These are phyloP conservation scores for Venustaconcha ellipsiformis DNA, from an alignment of 1,140 invertebrate genomes.

Conservation along the genomic window DNA sequence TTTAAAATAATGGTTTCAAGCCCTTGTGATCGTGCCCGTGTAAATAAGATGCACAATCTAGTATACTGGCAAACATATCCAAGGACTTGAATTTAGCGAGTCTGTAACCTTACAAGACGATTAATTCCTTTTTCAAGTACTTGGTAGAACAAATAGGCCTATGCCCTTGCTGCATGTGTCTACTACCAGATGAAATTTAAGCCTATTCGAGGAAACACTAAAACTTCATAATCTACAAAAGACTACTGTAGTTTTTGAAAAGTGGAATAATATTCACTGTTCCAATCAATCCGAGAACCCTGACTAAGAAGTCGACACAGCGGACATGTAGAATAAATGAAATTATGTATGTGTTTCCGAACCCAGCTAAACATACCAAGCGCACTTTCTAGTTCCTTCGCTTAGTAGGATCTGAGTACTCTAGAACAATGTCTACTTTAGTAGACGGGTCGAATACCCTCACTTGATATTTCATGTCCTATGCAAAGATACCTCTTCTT, in stretches of 20 bases:
- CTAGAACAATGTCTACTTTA: neutral
- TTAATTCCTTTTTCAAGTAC: conserved; percentile 5
- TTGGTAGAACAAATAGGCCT: conserved; percentile 25
- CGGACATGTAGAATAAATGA: neutral
- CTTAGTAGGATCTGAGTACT: neutral
- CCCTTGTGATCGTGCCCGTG: conserved; percentile 12
- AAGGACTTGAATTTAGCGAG: no score
- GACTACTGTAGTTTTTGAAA: no score
- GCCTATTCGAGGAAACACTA: conserved; percentile 16
- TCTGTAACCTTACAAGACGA: neutral
- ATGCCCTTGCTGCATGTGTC: conserved; percentile 24
- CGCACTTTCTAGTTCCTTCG: no score
- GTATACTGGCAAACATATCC: no score
- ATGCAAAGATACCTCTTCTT: neutral
- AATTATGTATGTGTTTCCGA: conserved; percentile 2
- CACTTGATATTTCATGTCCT: conserved; percentile 11
- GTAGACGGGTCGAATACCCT: conserved; percentile 1
- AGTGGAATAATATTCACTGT: no score
- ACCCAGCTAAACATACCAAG: neutral
- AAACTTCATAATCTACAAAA: no score
- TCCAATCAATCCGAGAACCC: no score
- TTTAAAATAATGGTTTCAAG: conserved; percentile 18
- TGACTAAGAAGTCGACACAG: neutral
- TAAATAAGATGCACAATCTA: conserved; percentile 19
- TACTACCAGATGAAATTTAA: conserved; percentile 13